Base-by-base conservation (phyloP, 2,888 invertebrate genomes). In the Phania funesta region DNA sequence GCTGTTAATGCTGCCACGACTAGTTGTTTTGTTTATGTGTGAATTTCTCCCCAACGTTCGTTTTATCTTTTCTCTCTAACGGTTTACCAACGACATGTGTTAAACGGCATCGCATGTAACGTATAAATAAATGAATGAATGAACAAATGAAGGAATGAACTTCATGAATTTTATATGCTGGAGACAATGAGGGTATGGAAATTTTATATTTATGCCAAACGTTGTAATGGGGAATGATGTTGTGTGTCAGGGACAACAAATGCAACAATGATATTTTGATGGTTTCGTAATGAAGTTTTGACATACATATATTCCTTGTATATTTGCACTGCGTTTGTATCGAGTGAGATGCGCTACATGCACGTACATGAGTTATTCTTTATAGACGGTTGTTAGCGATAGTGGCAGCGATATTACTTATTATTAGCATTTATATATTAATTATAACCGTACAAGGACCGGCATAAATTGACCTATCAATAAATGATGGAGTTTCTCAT, bases 271-370 rank as follows among this genome's bases (percentile, higher is more conserved):
- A 75, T 79, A 70, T 78, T 84, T 67, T 80, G 83, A 82, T 78
- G 80, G 80, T 71, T 79, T 76, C 64, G 68, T 81, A 79, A 84
- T 84, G 84, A 81, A 81, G 76, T 81, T 81, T 84, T 84, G 84
- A 81, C 84, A 81, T 29, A 7, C 29, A 4, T 29, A 4, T 7
- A 29, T 83, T 80, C 73, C 65, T 76, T 46, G 75, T 73, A 46
- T 64, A 48, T 9, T 50, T 32, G n/a, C 5, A 54, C n/a, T 38
- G 48, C 22, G 38, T 56, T 70, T 29, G 16, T 13, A 44, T 44
- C 44, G 29, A 13, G 62, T 38, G 18, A 1, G 26, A 8, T 2
- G 24, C 6, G 18, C 3, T 58, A 13, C 38, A 56, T 18, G 4
- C 18, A 18, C 18, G n/a, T n/a, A n/a, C n/a, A n/a, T n/a, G n/a